Base-by-base conservation (phyloP, 2,797 vertebrate species). In the Otolemur crassicaudatus region DNA sequence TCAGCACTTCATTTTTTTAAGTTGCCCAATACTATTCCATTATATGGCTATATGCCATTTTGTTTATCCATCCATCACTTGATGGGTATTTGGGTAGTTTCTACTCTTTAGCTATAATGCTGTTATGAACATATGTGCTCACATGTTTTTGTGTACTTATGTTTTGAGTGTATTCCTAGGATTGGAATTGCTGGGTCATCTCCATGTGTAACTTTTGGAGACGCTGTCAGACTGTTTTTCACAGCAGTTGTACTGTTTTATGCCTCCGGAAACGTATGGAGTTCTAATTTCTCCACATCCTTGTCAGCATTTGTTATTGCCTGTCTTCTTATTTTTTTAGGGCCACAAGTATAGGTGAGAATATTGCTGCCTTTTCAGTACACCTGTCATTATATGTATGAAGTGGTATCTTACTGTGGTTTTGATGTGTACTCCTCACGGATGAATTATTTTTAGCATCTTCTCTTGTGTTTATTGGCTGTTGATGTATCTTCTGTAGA, bases 1-100 rank as follows among this genome's bases (percentile, higher is more conserved):
- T 91, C 63, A 91, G 8, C 87, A 70, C 19, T 70, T 91, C 17
- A 63, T 56, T 76, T 12, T 49, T 96, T 91, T 87, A n/a, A 82
- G 69, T 67, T 86, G 49, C 9, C 73, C 90, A 85, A 67, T 90
- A 46, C 61, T 83, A 46, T 72, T 86, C 25, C 49, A 81, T 91
- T 77, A 25, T 76, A 70, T 90, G 67, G n/a, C 14, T 82, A 43
- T 70, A 37, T 14, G 12, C 43, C 13, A 82, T 92, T 70, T 84
- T 69, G 49, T 81, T 85, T 73, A 40, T 85, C 20, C 13, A 8
- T 58, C 61, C 61, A 22, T 67, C 49, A 76, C 1, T 67, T 91
- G 34, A 60, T 61, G 29, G 12, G 34, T 76, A 83, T 92, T 88
- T 83, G 53, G 61, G 16, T 61, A 61, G 69, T 92, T 77, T 87